Conservation (phyloP, 2,888 invertebrate species). For the Calameuta pallipes region DNA sequence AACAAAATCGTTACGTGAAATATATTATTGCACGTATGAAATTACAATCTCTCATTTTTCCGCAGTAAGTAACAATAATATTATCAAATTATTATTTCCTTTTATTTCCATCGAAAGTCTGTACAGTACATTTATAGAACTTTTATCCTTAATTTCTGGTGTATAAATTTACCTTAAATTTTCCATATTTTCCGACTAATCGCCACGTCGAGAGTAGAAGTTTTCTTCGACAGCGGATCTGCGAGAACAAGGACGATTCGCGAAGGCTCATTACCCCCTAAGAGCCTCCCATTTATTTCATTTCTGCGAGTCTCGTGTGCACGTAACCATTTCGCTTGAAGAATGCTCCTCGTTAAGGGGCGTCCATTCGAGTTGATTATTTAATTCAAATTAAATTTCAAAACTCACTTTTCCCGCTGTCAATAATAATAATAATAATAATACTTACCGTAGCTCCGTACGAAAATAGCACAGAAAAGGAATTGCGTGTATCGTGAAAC, state of each 20-base stretch:
- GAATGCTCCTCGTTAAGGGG: not conserved
- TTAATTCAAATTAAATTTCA: not conserved
- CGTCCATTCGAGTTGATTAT: not conserved
- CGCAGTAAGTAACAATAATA: no score
- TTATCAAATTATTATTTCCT: no score
- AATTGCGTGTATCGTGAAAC: no score
- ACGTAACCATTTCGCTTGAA: not conserved
- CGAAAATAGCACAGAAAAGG: no score
- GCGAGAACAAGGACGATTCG: not conserved
- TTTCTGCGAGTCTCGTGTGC: not conserved
- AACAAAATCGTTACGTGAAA: not conserved
- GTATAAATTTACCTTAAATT: not conserved
- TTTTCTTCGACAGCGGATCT: not conserved
- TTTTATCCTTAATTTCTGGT: not conserved
- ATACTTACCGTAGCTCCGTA: not conserved
- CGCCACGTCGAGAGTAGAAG: not conserved
- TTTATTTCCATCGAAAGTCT: not conserved
- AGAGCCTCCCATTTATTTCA: not conserved
- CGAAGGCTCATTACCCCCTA: not conserved
- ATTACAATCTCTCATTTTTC: not conserved
- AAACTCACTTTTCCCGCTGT: not conserved
- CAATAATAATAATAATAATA: not conserved
- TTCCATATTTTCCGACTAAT: not conserved
- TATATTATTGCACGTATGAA: not conserved
- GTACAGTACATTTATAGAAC: no score